Evolutionary conservation across 2,797 vertebrate species (phyloP).

Genomic region (Chrysocyon brachyurus): DNA sequence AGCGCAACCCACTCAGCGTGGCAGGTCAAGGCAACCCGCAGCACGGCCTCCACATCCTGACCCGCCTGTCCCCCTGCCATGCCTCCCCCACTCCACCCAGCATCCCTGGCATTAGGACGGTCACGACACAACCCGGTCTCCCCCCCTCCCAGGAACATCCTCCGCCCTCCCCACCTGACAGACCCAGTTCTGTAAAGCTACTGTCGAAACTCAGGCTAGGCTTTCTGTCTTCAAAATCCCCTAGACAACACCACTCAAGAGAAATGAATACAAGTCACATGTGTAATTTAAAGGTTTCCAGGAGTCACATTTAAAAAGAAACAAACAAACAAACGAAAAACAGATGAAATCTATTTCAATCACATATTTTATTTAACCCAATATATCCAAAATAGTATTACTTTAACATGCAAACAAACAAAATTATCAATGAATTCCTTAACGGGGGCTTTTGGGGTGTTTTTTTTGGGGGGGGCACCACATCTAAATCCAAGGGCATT

Average conservation of each 20-base stretch:
- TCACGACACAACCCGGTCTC: fast-evolving
- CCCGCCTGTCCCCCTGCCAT: not conserved
- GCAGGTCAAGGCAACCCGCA: not conserved
- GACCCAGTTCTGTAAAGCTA: not conserved
- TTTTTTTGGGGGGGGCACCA: not conserved
- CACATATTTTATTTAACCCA: not conserved
- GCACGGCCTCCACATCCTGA: not conserved
- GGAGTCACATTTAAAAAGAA: not conserved
- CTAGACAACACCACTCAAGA: not conserved
- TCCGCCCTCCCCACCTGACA: not conserved
- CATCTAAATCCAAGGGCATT: not conserved
- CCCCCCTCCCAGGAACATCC: not conserved
- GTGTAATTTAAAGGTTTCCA: not conserved
- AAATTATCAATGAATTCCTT: not conserved
- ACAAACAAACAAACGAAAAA: not conserved
- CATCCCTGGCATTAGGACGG: too few species aligned
- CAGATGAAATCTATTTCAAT: not conserved
- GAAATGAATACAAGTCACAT: not conserved
- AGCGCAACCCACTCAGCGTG: not conserved
- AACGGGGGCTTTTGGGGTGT: not conserved
- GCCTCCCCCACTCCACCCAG: not conserved
- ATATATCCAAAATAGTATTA: not conserved
- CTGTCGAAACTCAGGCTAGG: not conserved
- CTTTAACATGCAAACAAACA: not conserved
- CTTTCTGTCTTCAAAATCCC: constrained; percentile 30